Conservation (phyloP, 1,140 invertebrate species). For the Uloborus diversus region DNA sequence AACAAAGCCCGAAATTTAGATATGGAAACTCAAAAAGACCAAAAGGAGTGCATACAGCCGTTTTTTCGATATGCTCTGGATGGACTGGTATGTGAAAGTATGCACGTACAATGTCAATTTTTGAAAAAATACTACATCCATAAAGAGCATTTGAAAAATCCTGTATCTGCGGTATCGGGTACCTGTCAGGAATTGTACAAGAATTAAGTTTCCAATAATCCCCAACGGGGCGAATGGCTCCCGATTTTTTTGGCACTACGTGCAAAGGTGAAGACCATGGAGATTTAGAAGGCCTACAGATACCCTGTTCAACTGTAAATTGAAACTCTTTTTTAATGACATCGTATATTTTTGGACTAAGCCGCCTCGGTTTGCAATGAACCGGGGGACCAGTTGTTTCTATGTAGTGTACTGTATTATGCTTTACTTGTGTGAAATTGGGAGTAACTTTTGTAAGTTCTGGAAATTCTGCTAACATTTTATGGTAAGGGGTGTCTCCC, state of each 20-base stretch:
- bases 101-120: background rate
- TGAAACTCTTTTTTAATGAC: conserved; percentile 57
- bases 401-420: conserved; percentile 5
- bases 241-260: conserved; percentile 58
- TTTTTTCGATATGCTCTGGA: too few relatives aligned
- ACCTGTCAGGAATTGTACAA: conserved; percentile 61
- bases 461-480: conserved; percentile 3
- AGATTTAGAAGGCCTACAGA: conserved; percentile 62
- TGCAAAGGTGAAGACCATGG: conserved; percentile 64
- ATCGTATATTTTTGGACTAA: conserved; percentile 18
- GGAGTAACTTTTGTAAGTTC: background rate
- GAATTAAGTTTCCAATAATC: conserved; percentile 60
- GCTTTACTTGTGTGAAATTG: conserved; percentile 17
- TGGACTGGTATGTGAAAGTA: background rate
- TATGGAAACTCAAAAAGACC: background rate
- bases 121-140: background rate
- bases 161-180: background rate
- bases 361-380: conserved; percentile 11
- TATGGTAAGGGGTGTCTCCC: background rate
- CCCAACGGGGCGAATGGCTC: conserved; percentile 48
- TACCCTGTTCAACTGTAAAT: conserved; percentile 60
- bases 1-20: background rate
- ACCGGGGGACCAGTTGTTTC: conserved; percentile 12
- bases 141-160: background rate
- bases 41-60: background rate